Evolutionary conservation across 2,113 vertebrate genomes (phyloP).

Genomic region (Ameiurus melas): DNA sequence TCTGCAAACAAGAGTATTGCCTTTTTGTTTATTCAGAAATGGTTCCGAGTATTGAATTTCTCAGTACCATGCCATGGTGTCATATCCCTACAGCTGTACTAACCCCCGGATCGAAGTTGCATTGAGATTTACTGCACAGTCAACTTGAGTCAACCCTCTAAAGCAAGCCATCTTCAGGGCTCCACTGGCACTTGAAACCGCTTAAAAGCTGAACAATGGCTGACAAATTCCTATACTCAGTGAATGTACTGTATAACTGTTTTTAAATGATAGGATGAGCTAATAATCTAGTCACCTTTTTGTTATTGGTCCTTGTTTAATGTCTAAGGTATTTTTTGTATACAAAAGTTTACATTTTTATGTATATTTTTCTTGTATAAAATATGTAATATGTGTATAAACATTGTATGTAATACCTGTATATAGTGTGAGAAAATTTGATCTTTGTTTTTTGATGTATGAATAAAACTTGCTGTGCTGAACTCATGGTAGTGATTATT

Average conservation of each 20-base stretch:
- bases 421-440: slow-evolving; percentile 99
- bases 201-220: slow-evolving; percentile 83
- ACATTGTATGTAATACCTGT: slow-evolving; percentile 99
- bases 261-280: slow-evolving; percentile 87
- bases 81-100: slow-evolving; percentile 32
- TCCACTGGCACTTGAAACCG: slow-evolving; percentile 75
- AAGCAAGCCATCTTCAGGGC: slow-evolving; percentile 72
- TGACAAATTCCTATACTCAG: slow-evolving; percentile 90
- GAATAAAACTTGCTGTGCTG: slow-evolving; percentile 99
- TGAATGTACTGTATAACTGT: slow-evolving; percentile 99
- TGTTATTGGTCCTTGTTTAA: slow-evolving; percentile 99
- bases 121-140: slow-evolving; percentile 73
- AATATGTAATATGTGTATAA: slow-evolving; percentile 99
- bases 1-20: background rate
- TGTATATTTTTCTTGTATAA: slow-evolving; percentile 99
- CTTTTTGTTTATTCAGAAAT: slow-evolving; percentile 2
- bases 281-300: slow-evolving; percentile 98
- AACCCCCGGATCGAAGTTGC: slow-evolving; percentile 57
- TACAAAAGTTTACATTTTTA: slow-evolving; percentile 99
- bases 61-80: background rate
- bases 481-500: slow-evolving; percentile 62
- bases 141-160: slow-evolving; percentile 57
- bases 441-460: slow-evolving; percentile 99
- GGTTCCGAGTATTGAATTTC: background rate
- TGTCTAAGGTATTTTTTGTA: slow-evolving; percentile 99